Conservation (phyloP, 2,888 invertebrate genomes). For the Epistrophella euchroma region DNA sequence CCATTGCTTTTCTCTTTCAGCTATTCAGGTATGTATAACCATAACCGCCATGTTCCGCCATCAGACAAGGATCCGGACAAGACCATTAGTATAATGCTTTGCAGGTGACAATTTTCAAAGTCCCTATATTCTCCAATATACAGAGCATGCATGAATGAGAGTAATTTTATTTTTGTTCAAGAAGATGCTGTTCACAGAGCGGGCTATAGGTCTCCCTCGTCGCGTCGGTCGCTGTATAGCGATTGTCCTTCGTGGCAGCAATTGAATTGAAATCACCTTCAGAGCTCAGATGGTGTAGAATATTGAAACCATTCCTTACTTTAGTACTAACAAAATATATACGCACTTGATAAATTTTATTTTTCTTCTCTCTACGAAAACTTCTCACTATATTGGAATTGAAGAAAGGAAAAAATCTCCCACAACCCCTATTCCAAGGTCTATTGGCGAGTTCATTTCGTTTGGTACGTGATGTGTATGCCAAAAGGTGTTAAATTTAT, state of each 20-base stretch:
- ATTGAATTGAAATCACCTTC: conserved; percentile 19
- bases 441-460: conserved; percentile 66
- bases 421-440: conserved; percentile 12
- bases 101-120: conserved; percentile 29
- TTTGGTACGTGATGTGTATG: conserved; percentile 58
- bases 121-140: not conserved
- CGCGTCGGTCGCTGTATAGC: too few species aligned
- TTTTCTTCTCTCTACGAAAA: conserved; percentile 11
- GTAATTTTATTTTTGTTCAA: conserved; percentile 13
- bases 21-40: too few species aligned
- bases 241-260: conserved; percentile 2
- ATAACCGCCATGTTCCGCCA: not conserved
- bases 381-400: not conserved
- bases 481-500: conserved; percentile 55
- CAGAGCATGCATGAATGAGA: conserved; percentile 22
- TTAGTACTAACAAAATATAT: conserved; percentile 47
- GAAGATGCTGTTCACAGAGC: not conserved
- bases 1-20: not conserved
- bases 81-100: conserved; percentile 11
- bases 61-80: not conserved
- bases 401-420: not conserved
- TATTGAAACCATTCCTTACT: conserved; percentile 38
- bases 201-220: not conserved
- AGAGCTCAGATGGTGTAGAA: conserved; percentile 18
- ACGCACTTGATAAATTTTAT: conserved; percentile 68